phyloP scores from a whole-genome alignment of 2,797 vertebrate species.

The Acanthurus lineatus region DNA sequence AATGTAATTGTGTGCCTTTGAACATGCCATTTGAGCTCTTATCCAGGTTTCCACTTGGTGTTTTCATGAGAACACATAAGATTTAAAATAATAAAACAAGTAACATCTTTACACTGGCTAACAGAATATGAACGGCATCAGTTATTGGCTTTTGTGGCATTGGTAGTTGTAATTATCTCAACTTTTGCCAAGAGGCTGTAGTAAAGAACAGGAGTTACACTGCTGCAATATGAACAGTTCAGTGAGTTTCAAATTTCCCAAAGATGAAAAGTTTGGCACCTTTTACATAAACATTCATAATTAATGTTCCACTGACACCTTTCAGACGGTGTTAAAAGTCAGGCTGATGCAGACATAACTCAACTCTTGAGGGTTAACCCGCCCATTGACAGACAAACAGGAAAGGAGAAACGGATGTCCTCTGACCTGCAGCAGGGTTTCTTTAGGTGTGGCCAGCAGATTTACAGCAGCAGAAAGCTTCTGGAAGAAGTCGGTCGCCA shows the following conservation, averaged over 20 bases:
- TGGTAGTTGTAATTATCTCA: background rate
- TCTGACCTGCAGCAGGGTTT: conserved; percentile 87
- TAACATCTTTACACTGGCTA: background rate
- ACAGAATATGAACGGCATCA: conserved; percentile 1
- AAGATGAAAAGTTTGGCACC: background rate
- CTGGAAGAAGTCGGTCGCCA: conserved; percentile 84
- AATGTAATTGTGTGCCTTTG: background rate
- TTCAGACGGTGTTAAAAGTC: conserved; percentile 40
- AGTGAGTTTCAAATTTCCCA: conserved; percentile 7
- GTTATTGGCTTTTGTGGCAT: background rate
- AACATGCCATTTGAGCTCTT: background rate
- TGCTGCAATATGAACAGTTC: background rate
- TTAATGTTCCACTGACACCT: conserved; percentile 11
- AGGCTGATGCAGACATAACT: conserved; percentile 20
- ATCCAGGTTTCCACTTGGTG: conserved; percentile 2
- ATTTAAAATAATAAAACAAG: background rate
- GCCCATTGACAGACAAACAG: conserved; percentile 54
- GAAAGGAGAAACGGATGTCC: conserved; percentile 51
- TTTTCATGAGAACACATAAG: background rate
- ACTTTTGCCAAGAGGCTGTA: background rate
- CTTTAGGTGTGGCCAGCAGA: conserved; percentile 87
- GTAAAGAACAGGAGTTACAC: background rate
- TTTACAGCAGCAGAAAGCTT: conserved; percentile 88
- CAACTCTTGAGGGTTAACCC: background rate
- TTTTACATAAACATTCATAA: conserved; percentile 34